phyloP scores from a whole-genome alignment of 2,888 invertebrate species.

The Meandrusa payeni region DNA sequence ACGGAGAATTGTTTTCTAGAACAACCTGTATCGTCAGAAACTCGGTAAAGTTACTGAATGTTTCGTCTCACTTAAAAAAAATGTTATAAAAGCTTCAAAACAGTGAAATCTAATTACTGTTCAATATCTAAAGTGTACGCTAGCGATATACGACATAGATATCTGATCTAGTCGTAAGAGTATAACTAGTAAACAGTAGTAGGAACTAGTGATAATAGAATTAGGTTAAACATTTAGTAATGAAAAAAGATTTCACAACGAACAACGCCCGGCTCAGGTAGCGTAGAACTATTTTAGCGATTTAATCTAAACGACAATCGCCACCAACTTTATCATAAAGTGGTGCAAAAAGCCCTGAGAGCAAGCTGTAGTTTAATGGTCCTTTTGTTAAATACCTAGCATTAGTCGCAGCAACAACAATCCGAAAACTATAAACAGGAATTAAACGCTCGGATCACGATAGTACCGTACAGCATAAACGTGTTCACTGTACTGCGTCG shows the following conservation, averaged over 20 bases:
- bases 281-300: constrained; percentile 14
- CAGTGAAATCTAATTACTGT: no score
- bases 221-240: no score
- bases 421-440: constrained; percentile 35
- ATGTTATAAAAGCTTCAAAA: no score
- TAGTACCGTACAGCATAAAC: constrained; percentile 37
- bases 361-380: constrained; percentile 17
- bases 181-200: no score
- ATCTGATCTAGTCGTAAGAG: no score
- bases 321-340: constrained; percentile 21
- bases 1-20: no score
- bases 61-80: no score
- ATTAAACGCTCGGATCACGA: constrained; percentile 38
- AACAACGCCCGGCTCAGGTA: constrained; percentile 9
- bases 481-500: constrained; percentile 47
- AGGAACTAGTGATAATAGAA: no score
- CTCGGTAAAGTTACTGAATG: no score
- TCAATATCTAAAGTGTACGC: no score
- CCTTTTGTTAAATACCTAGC: constrained; percentile 25
- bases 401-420: constrained; percentile 27
- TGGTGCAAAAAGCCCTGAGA: constrained; percentile 18
- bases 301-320: constrained; percentile 22
- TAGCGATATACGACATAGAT: no score
- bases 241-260: constrained; percentile 13
- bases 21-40: no score